phyloP scores from a whole-genome alignment of 2,888 invertebrate species.

The Hecatera dysodea region DNA sequence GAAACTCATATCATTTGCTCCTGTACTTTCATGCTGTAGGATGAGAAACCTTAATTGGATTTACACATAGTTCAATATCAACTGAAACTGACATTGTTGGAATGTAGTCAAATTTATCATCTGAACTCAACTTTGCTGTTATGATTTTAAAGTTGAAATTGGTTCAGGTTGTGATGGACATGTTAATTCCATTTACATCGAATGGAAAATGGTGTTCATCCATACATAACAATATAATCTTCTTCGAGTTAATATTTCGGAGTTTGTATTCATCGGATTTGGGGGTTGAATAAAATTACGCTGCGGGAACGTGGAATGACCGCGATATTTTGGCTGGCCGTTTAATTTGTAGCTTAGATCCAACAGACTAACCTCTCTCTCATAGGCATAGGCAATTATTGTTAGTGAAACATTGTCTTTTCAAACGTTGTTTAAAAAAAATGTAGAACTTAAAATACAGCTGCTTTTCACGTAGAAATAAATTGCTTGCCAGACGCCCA shows the following conservation, averaged over 20 bases:
- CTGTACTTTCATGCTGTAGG: conserved; percentile 1
- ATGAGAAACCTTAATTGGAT: conserved; percentile 24
- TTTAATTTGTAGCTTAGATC: background rate
- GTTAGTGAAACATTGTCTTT: too few species aligned
- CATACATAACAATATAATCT: conserved; percentile 27
- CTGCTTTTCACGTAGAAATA: background rate
- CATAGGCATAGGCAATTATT: too few species aligned
- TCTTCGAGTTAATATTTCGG: conserved; percentile 22
- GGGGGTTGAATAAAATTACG: conserved; percentile 14
- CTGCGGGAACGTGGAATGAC: background rate
- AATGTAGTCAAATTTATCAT: background rate
- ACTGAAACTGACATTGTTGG: background rate
- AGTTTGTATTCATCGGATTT: conserved; percentile 35
- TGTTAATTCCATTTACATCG: conserved; percentile 31
- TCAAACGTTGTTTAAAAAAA: conserved; percentile 11
- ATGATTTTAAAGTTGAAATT: conserved; percentile 30
- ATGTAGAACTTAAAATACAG: background rate
- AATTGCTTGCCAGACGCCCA: conserved; percentile 2
- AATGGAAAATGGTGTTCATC: conserved; percentile 25
- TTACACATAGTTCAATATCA: conserved; percentile 8
- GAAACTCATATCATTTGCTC: conserved; percentile 17
- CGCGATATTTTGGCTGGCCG: background rate
- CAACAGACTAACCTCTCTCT: background rate
- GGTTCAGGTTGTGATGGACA: background rate
- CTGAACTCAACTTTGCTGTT: background rate